These are phyloP conservation scores for Dreissena rostriformis DNA, from an alignment of 1,140 invertebrate genomes.

Conservation along the genomic window DNA sequence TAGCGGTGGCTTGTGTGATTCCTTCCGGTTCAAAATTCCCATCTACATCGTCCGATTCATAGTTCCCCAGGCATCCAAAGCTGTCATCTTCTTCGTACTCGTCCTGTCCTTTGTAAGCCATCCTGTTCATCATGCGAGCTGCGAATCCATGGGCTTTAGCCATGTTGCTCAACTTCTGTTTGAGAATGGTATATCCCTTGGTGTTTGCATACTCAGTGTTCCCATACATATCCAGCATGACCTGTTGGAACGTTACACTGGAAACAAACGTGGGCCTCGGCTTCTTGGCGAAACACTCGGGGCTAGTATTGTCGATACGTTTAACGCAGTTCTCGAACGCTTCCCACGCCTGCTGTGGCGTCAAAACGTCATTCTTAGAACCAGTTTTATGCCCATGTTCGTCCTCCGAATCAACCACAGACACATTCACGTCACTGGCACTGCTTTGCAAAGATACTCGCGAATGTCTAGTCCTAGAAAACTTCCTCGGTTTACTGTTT, in stretches of 20 bases:
- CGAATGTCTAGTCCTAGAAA: too few relatives aligned
- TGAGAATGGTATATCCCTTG: constrained; percentile 7
- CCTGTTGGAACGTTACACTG: constrained; percentile 62
- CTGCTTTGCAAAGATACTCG: too few relatives aligned
- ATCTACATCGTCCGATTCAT: not conserved
- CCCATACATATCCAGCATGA: constrained; percentile 65
- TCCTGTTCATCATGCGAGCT: constrained; percentile 26
- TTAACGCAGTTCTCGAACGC: constrained; percentile 59
- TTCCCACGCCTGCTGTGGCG: constrained; percentile 47
- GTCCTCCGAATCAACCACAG: too few relatives aligned
- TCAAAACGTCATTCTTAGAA: not conserved
- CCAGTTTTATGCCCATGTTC: too few relatives aligned
- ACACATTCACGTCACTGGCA: too few relatives aligned
- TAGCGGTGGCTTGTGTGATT: constrained; percentile 51
- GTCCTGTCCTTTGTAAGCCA: not conserved
- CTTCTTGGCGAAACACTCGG: constrained; percentile 34
- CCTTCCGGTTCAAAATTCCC: not conserved
- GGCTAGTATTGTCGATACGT: constrained; percentile 48
- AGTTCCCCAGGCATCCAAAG: not conserved
- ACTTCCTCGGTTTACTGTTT: too few relatives aligned
- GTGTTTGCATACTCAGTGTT: constrained; percentile 58
- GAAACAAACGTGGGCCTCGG: constrained; percentile 53
- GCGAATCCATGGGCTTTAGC: constrained; percentile 28
- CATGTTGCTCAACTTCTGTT: constrained; percentile 35
- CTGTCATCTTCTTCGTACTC: constrained; percentile 10